Percentiles rank a stretch among this genome's conserved stretches.
Evolutionary conservation across 2,797 vertebrate genomes (phyloP).

Genomic region (Luscinia megarhynchos): DNA sequence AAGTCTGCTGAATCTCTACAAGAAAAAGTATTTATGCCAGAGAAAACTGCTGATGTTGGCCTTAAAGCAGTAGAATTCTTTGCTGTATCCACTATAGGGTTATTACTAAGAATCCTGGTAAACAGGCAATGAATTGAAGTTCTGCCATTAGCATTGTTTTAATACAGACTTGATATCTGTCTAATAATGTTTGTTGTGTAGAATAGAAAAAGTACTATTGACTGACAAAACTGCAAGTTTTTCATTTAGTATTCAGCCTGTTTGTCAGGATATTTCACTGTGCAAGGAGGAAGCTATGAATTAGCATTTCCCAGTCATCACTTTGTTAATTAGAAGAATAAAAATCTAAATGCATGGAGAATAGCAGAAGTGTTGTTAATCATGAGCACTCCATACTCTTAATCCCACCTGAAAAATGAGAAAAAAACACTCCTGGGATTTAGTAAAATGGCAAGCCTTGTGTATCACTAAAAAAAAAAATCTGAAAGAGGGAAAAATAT

Average conservation of each 20-base stretch:
- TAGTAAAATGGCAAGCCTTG: background rate
- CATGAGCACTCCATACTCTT: background rate
- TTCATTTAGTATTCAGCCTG: background rate
- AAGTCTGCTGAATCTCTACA: conserved; percentile 25
- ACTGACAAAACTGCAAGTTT: background rate
- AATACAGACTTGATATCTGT: background rate
- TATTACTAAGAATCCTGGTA: background rate
- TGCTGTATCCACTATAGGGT: background rate
- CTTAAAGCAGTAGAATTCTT: background rate
- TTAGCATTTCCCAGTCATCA: background rate
- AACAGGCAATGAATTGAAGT: background rate
- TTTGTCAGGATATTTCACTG: background rate
- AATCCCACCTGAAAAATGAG: conserved; percentile 8
- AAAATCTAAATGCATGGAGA: background rate
- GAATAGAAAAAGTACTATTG: background rate
- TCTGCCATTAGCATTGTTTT: conserved; percentile 5
- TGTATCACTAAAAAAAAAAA: background rate
- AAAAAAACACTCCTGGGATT: background rate
- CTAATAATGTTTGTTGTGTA: background rate
- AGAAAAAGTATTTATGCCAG: background rate
- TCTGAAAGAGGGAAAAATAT: background rate
- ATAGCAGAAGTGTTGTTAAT: background rate
- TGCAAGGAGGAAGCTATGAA: background rate
- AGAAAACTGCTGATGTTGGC: conserved; percentile 27
- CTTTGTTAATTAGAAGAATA: background rate